Conservation (phyloP, 2,888 invertebrate genomes). For the Phengaris alcon region DNA sequence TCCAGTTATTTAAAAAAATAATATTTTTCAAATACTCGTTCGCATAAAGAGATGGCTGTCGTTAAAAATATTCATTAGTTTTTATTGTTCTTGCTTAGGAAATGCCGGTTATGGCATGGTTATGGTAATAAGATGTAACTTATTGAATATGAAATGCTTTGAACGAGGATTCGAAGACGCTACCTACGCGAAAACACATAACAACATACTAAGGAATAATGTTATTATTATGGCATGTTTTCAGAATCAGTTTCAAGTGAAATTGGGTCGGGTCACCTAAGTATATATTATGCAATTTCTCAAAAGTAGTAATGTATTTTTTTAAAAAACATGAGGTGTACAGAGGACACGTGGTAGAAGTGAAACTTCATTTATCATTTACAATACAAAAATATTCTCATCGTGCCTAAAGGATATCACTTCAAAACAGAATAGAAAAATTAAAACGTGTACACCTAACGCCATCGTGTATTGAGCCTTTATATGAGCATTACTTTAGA, state of each 20-base stretch:
- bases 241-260: background rate
- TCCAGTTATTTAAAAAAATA: background rate
- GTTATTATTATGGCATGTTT: background rate
- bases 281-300: background rate
- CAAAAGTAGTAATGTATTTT: too few species aligned
- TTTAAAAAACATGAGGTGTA: too few species aligned
- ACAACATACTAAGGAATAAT: background rate
- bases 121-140: background rate
- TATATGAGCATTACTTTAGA: too few species aligned
- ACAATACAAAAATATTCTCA: too few species aligned
- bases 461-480: too few species aligned
- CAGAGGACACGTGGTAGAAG: too few species aligned
- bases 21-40: background rate
- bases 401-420: too few species aligned
- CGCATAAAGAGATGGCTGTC: background rate
- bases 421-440: too few species aligned
- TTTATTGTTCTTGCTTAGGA: background rate
- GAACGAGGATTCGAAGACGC: background rate
- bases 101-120: background rate
- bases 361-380: too few species aligned
- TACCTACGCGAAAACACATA: background rate
- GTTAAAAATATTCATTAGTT: conserved; percentile 5
- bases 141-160: conserved; percentile 2
- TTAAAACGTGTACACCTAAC: too few species aligned
- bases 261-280: background rate